Evolutionary conservation across 2,888 invertebrate species (phyloP).

Genomic region (Caenorhabditis sp.): DNA sequence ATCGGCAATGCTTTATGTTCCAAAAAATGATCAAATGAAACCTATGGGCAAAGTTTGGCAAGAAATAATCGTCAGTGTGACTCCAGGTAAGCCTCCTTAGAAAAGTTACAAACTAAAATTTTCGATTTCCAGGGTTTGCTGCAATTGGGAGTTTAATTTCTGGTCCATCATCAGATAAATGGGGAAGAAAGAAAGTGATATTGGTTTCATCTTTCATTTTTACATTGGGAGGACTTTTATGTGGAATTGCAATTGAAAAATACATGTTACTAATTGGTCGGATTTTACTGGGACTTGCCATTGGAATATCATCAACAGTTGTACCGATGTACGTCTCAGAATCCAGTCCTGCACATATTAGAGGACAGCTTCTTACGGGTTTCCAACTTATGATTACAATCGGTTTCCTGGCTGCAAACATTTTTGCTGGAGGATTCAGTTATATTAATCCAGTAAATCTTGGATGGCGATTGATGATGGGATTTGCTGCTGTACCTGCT

Average conservation of each 20-base stretch:
- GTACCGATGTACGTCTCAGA: constrained; percentile 76
- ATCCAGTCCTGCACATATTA: constrained; percentile 73
- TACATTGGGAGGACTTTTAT: constrained; percentile 73
- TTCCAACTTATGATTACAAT: constrained; percentile 75
- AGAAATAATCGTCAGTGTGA: constrained; percentile 57
- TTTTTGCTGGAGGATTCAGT: constrained; percentile 74
- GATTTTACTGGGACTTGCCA: constrained; percentile 48
- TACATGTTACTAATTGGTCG: constrained; percentile 41
- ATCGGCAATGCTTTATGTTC: constrained; percentile 67
- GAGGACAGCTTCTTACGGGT: constrained; percentile 74
- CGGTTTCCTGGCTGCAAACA: constrained; percentile 74
- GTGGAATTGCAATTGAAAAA: constrained; percentile 44
- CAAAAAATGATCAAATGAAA: constrained; percentile 36
- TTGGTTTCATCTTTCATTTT: constrained; percentile 74
- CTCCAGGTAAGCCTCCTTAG: constrained; percentile 31
- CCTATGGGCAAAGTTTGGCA: constrained; percentile 55
- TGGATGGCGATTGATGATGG: constrained; percentile 72
- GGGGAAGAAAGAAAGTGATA: constrained; percentile 74
- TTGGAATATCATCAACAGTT: constrained; percentile 72
- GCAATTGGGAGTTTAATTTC: constrained; percentile 43
- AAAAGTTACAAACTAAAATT: background rate
- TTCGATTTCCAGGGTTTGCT: constrained; percentile 31
- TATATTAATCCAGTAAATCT: constrained; percentile 69
- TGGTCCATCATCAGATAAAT: constrained; percentile 73
- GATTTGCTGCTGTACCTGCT: constrained; percentile 73